Percentiles rank a stretch among this genome's conserved stretches.
These are phyloP conservation scores for Temnothorax ravouxi DNA, from an alignment of 2,888 invertebrate species.

Conservation along the genomic window DNA sequence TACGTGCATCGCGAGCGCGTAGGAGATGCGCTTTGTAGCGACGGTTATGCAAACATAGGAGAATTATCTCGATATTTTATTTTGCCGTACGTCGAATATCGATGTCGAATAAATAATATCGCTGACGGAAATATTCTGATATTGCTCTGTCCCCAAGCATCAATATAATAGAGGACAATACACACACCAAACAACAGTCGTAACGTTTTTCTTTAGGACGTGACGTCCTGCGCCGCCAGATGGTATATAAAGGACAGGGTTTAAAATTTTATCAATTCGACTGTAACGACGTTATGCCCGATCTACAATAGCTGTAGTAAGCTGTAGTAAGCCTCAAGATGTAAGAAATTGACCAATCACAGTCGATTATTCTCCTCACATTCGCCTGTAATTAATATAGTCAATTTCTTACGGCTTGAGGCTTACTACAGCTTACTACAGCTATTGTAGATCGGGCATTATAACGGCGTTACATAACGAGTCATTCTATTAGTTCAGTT, in stretches of 20 bases:
- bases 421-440: too few species aligned
- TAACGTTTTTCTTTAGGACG: background rate
- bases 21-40: background rate
- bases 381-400: too few species aligned
- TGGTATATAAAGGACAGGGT: background rate
- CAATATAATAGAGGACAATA: background rate
- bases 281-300: background rate
- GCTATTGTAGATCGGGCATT: too few species aligned
- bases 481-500: slow-evolving; percentile 34
- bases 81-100: slow-evolving; percentile 3
- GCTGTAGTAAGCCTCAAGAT: too few species aligned
- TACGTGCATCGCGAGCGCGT: background rate
- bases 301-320: too few species aligned
- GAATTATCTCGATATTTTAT: slow-evolving; percentile 27
- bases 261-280: slow-evolving; percentile 11
- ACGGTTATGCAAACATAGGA: slow-evolving; percentile 9
- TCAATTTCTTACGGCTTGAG: too few species aligned
- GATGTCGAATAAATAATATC: slow-evolving; percentile 11
- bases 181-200: background rate
- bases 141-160: background rate
- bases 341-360: too few species aligned
- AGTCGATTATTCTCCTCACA: too few species aligned
- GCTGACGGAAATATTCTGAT: background rate
- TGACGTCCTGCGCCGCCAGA: background rate
- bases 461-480: background rate